Conservation (phyloP, 2,888 invertebrate species). For the Bruchidius siliquastri region DNA sequence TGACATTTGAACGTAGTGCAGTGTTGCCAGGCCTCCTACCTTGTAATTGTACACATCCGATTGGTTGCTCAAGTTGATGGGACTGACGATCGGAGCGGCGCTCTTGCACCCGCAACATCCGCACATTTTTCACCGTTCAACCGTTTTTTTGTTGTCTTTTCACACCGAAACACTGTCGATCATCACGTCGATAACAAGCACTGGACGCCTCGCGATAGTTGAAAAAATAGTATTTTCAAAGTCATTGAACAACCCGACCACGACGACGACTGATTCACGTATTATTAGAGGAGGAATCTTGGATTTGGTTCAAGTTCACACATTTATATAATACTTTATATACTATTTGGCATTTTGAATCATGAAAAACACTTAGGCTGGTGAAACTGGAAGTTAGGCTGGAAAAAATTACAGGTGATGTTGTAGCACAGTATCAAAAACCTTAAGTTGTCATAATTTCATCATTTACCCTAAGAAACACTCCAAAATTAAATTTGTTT, state of each 20-base stretch:
- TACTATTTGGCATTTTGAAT: slow-evolving; percentile 11
- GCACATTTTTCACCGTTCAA: slow-evolving; percentile 42
- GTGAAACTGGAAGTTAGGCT: background rate
- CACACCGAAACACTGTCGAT: background rate
- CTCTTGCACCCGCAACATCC: slow-evolving; percentile 59
- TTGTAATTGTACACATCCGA: slow-evolving; percentile 65
- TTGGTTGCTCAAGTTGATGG: slow-evolving; percentile 70
- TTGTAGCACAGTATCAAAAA: no score
- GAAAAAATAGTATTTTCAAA: slow-evolving; percentile 27
- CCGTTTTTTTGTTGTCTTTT: background rate
- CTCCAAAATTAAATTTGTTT: no score
- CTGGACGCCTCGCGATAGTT: slow-evolving; percentile 8
- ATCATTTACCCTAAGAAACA: no score
- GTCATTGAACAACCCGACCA: slow-evolving; percentile 16
- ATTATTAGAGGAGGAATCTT: slow-evolving; percentile 19
- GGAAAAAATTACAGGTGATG: no score
- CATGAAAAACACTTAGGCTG: slow-evolving; percentile 1
- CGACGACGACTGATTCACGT: slow-evolving; percentile 15
- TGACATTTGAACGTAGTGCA: background rate
- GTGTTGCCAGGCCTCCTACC: slow-evolving; percentile 23
- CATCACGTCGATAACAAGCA: background rate
- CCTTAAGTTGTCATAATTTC: no score
- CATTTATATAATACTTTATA: slow-evolving; percentile 20
- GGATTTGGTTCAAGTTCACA: slow-evolving; percentile 21
- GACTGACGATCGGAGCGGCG: slow-evolving; percentile 67